Evolutionary conservation across 1,140 invertebrate species (phyloP), one percentile per base, ranked within the genome.

Genomic region (Eubasilissa regina): DNA sequence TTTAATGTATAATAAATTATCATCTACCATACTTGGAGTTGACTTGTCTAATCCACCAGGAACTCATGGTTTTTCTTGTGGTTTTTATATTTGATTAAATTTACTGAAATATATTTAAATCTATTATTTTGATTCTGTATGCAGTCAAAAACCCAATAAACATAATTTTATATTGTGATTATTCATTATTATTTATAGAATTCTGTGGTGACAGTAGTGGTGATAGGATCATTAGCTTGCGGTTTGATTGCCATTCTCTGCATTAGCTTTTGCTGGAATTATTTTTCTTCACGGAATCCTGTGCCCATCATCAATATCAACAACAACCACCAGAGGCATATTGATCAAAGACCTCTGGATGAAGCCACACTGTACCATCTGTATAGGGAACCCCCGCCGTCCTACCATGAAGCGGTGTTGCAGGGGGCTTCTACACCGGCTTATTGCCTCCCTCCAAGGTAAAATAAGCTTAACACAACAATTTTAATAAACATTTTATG

Each of bases 351-450:
- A 8, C 81, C 81, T 1, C 12, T 80, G 25, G 81, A 82, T 55
- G 81, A 82, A 51, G 78, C 75, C 48, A 77, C 77, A n/a, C 60
- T 80, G 17, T 82, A 82, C 77, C 75, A 80, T 56, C 43, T 82
- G n/a, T 82, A 82, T 47, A 21, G 81, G 19, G 81, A 82, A 51
- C 81, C 81, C n/a, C 81, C 81, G 9, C 81, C 81, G 0, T 75
- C 81, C 7, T 82, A 82, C 64, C 81, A 80, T 55, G 81, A 82
- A 56, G 81, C 81, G 7, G 75, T 82, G 10, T 44, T 80, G 81
- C 81, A 82, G 64, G 81, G 81, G 15, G 81, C 81, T 21, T 80
- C 78, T 15, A 75, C 81, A 9, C 81, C 81, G 1, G 68, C 75
- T 11, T 82, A 79, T 66, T 79, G 81, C 44, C 78, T 77, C 76